phyloP scores from a whole-genome alignment of 2,797 vertebrate genomes.

The Discoglossus pictus region DNA sequence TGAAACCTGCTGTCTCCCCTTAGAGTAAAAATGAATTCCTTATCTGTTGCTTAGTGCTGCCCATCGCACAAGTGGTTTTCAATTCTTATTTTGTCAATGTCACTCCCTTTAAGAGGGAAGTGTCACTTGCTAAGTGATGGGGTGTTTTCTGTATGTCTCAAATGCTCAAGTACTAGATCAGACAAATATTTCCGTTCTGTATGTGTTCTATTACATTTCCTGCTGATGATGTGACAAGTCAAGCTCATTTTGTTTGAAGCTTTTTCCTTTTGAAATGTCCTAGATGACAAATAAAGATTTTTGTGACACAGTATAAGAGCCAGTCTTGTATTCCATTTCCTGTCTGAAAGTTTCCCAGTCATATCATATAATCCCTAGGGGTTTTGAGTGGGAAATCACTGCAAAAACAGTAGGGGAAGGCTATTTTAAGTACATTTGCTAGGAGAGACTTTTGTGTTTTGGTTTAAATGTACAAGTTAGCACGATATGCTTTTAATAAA shows the following conservation, averaged over 20 bases:
- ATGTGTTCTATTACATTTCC: constrained; percentile 47
- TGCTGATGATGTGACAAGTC: constrained; percentile 33
- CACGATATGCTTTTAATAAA: no score
- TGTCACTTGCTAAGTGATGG: constrained; percentile 11
- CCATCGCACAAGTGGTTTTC: neutral
- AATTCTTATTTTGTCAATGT: constrained; percentile 9
- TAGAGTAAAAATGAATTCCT: neutral
- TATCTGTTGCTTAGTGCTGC: neutral
- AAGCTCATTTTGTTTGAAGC: constrained; percentile 35
- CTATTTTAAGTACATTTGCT: no score
- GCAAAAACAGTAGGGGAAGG: constrained; percentile 11
- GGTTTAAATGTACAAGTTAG: no score
- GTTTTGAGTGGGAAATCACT: constrained; percentile 26
- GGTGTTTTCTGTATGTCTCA: constrained; percentile 22
- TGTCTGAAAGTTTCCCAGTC: constrained; percentile 34
- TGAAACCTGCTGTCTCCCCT: neutral
- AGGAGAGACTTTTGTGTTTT: no score
- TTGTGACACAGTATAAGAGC: constrained; percentile 18
- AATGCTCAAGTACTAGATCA: constrained; percentile 37
- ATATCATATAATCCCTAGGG: constrained; percentile 38
- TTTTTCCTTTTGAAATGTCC: constrained; percentile 34
- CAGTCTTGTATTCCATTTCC: constrained; percentile 19
- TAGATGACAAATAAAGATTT: constrained; percentile 21
- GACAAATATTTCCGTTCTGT: constrained; percentile 47
- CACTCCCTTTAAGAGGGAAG: constrained; percentile 17